phyloP scores from a whole-genome alignment of 2,888 invertebrate genomes.

The Mimachlamys varia region DNA sequence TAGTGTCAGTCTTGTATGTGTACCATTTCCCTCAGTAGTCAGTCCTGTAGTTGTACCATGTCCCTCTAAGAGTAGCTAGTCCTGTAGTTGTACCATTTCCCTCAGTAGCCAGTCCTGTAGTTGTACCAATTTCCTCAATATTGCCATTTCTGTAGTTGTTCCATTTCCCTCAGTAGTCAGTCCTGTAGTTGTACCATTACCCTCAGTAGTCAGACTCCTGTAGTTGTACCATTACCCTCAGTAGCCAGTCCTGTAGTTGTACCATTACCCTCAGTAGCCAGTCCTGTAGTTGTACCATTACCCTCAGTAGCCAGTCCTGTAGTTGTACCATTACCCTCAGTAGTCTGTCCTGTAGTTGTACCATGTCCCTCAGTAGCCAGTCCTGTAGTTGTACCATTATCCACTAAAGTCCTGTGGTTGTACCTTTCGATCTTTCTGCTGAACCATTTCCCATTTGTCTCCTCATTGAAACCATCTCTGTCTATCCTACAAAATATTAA shows the following conservation, averaged over 20 bases:
- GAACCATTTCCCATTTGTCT: too few species aligned
- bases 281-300: background rate
- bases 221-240: background rate
- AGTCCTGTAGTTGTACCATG: background rate
- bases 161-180: background rate
- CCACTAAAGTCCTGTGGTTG: background rate
- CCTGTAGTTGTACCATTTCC: background rate
- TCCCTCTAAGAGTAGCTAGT: background rate
- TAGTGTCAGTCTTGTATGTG: background rate
- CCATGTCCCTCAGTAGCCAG: background rate
- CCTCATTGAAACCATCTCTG: too few species aligned
- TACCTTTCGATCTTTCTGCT: too few species aligned
- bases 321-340: conserved; percentile 23
- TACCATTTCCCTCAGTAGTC: too few species aligned
- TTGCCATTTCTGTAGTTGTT: background rate
- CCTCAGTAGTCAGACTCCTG: background rate
- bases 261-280: background rate
- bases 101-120: background rate
- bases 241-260: background rate
- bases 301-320: background rate
- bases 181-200: background rate
- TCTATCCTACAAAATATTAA: too few species aligned
- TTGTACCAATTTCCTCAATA: background rate
- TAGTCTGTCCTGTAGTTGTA: background rate
- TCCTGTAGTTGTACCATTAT: conserved; percentile 1